Base-by-base conservation (phyloP, 2,888 invertebrate genomes). In the Oscheius myriophilus region DNA sequence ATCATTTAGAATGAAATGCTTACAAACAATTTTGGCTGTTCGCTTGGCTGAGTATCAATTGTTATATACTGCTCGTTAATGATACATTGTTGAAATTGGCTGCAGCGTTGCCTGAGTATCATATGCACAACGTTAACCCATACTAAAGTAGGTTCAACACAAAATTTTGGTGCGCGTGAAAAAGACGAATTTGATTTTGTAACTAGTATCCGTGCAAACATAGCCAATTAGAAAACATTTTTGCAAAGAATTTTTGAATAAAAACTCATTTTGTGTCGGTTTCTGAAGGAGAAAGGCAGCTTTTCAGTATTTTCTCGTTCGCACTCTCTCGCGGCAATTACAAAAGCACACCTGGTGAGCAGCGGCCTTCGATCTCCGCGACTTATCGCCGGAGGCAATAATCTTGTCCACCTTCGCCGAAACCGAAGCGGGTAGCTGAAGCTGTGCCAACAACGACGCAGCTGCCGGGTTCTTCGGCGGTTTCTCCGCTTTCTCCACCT, bases 371-470 rank as follows among this genome's bases (percentile, higher is more conserved):
- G 63, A 49, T 12, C 62, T 16, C 18, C 69, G 43, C 12, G 78
- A 67, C 41, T 75, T 75, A 54, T 73, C 75, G 0, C 78, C 78
- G 11, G 68, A 67, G 7, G 78, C 78, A 59, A 85, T 85, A 26
- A 85, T 83, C 69, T 78, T 81, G 62, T 85, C 82, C 58, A 85
- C 83, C 75, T 83, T 85, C 11, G 83, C 83, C 0, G 80, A 76
- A 9, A 85, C 84, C 1, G 83, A 81, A 1, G 84, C 75, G 9
- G 84, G 84, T n/a, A 85, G 71, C 63, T 81, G 80, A 1, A 85
- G 72, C 42, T 81, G 80, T 4, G 82, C 81, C n/a, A 84, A 54
- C 26, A 85, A 66, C 45, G 65, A 74, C 41, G 76, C 70, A 1
- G 76, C 66, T 21, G 72, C 68, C 16, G 61, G 67, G 43, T 65